Percentiles rank a stretch among this genome's conserved stretches.
These are phyloP conservation scores for Heterotis niloticus DNA, from an alignment of 2,113 vertebrate genomes.

Conservation along the genomic window DNA sequence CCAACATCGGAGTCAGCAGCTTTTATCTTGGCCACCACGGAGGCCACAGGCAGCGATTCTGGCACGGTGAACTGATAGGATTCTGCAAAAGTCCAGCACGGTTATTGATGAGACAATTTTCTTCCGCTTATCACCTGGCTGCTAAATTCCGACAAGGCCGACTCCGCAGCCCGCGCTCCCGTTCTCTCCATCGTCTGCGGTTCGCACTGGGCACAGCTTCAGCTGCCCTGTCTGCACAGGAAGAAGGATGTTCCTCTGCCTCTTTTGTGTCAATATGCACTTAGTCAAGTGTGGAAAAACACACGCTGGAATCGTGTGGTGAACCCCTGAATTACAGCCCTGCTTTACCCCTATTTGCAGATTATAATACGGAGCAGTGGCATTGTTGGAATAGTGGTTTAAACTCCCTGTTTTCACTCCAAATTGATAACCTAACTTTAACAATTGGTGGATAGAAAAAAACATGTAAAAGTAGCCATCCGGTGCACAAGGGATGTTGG, in stretches of 20 bases:
- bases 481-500: too few relatives aligned
- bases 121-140: slow-evolving; percentile 40
- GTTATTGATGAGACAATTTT: slow-evolving; percentile 35
- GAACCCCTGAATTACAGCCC: neutral
- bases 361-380: too few relatives aligned
- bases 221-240: neutral
- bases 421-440: neutral
- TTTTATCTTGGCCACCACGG: slow-evolving; percentile 79
- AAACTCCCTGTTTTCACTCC: too few relatives aligned
- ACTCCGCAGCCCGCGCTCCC: neutral
- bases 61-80: slow-evolving; percentile 81
- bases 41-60: slow-evolving; percentile 74
- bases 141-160: slow-evolving; percentile 5
- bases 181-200: too few relatives aligned
- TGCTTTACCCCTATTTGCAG: neutral
- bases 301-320: neutral
- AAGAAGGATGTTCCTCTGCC: too few relatives aligned
- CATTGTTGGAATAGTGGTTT: too few relatives aligned
- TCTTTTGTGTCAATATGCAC: too few relatives aligned
- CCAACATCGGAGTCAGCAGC: slow-evolving; percentile 79
- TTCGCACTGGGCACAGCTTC: neutral
- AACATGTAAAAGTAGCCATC: too few relatives aligned
- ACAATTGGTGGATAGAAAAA: neutral
- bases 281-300: neutral
- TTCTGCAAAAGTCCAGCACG: slow-evolving; percentile 60